A percentile compares a stretch with the other conserved stretches of the same genome.
Evolutionary conservation across 2,888 invertebrate species (phyloP).

Genomic region (Cerceris ruficornis): DNA sequence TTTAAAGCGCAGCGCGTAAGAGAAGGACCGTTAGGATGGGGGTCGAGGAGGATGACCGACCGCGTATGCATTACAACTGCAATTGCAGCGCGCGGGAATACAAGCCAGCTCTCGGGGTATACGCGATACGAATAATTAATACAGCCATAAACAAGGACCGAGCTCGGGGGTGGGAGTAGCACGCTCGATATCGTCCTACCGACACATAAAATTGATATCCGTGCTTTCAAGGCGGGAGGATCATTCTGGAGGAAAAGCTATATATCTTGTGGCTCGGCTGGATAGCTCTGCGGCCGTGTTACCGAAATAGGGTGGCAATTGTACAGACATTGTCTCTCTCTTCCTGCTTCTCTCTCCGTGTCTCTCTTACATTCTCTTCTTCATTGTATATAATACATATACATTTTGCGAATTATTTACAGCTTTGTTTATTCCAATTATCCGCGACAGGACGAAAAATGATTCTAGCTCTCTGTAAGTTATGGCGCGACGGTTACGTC

Average conservation of each 20-base stretch:
- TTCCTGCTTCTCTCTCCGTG: too few relatives aligned
- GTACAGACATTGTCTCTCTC: slow-evolving; percentile 21
- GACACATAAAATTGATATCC: slow-evolving; percentile 78
- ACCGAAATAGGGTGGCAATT: slow-evolving; percentile 31
- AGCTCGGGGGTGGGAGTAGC: slow-evolving; percentile 27
- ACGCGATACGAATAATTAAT: slow-evolving; percentile 81
- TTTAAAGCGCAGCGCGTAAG: slow-evolving; percentile 50
- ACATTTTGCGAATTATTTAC: slow-evolving; percentile 41
- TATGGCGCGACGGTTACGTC: too few relatives aligned
- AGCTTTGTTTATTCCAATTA: slow-evolving; percentile 23
- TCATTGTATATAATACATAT: neutral
- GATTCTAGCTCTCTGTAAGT: too few relatives aligned
- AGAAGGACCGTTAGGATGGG: slow-evolving; percentile 9
- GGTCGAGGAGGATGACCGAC: slow-evolving; percentile 53
- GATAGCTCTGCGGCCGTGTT: slow-evolving; percentile 25
- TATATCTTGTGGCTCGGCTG: slow-evolving; percentile 36
- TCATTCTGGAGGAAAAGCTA: slow-evolving; percentile 40
- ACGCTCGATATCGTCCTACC: slow-evolving; percentile 71
- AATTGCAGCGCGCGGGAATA: slow-evolving; percentile 65
- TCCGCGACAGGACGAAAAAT: neutral
- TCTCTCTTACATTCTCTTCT: too few relatives aligned
- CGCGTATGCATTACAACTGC: slow-evolving; percentile 68
- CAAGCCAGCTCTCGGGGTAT: slow-evolving; percentile 63
- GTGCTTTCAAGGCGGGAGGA: slow-evolving; percentile 54
- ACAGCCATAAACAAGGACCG: slow-evolving; percentile 77